Evolutionary conservation across 2,888 invertebrate species (phyloP).

Genomic region (Cyrtodaria siliqua): DNA sequence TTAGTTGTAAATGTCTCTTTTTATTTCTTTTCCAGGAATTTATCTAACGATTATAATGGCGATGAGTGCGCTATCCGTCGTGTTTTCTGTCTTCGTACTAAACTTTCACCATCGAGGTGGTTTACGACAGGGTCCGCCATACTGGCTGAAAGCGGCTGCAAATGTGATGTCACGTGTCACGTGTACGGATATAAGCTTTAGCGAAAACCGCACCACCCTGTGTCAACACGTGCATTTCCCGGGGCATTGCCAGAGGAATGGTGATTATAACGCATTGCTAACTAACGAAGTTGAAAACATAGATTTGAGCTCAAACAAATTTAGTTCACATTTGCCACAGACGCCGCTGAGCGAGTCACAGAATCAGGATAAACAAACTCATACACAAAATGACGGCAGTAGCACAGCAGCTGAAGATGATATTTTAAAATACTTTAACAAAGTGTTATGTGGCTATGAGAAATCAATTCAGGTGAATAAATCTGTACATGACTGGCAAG

Average conservation of each 20-base stretch:
- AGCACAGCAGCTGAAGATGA: conserved; percentile 70
- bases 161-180: conserved; percentile 64
- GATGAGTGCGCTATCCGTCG: conserved; percentile 85
- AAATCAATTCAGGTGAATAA: conserved; percentile 69
- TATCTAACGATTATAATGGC: conserved; percentile 86
- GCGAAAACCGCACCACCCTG: conserved; percentile 7
- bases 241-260: conserved; percentile 5
- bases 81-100: conserved; percentile 86
- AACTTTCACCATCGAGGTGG: conserved; percentile 85
- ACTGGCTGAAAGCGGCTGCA: conserved; percentile 78
- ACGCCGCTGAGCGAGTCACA: not conserved
- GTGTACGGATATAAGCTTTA: conserved; percentile 66
- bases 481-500: conserved; percentile 82
- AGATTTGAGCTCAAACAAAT: not conserved
- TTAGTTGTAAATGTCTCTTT: no score
- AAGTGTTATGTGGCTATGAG: conserved; percentile 77
- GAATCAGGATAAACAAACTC: not conserved
- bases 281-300: conserved; percentile 14
- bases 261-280: conserved; percentile 18
- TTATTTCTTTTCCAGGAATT: conserved; percentile 81
- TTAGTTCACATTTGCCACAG: no score
- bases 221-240: no score
- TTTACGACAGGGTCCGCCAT: conserved; percentile 78
- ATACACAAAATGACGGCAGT: not conserved
- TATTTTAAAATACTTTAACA: conserved; percentile 77